A percentile compares a stretch with the other conserved stretches of the same genome.
Evolutionary conservation across 2,113 vertebrate species (phyloP).

Genomic region (Leptocoma aspasia): DNA sequence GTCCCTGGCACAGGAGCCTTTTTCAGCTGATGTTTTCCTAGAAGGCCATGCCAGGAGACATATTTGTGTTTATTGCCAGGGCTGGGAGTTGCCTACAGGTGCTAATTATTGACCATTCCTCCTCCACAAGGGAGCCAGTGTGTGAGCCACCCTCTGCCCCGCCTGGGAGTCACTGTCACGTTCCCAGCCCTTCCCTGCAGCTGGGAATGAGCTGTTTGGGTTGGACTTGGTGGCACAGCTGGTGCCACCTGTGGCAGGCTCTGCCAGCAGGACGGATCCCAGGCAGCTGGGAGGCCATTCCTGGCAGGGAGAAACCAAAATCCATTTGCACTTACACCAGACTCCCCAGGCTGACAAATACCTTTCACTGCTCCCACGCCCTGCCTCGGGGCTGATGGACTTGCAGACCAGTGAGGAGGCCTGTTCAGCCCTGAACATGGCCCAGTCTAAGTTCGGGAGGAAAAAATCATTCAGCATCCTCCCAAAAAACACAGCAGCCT

Average conservation of each 20-base stretch:
- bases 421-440: not conserved
- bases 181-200: not conserved
- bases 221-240: not conserved
- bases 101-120: constrained; percentile 5
- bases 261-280: not conserved
- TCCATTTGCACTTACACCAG: not conserved
- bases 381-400: not conserved
- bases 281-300: constrained; percentile 3
- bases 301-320: not conserved
- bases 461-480: not conserved
- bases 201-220: constrained; percentile 9
- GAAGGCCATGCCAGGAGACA: constrained; percentile 32
- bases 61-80: constrained; percentile 52
- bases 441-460: not conserved
- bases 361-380: not conserved
- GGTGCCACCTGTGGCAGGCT: not conserved
- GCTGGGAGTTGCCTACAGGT: constrained; percentile 21
- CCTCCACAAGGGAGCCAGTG: constrained; percentile 35
- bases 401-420: not conserved
- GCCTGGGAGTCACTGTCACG: not conserved
- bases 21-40: constrained; percentile 26
- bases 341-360: not conserved
- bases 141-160: not conserved
- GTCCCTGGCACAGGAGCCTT: not conserved
- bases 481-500: not conserved